A percentile compares a stretch with the other conserved stretches of the same genome.
Evolutionary conservation across 2,797 vertebrate genomes (phyloP).

Genomic region (Mastacembelus armatus): DNA sequence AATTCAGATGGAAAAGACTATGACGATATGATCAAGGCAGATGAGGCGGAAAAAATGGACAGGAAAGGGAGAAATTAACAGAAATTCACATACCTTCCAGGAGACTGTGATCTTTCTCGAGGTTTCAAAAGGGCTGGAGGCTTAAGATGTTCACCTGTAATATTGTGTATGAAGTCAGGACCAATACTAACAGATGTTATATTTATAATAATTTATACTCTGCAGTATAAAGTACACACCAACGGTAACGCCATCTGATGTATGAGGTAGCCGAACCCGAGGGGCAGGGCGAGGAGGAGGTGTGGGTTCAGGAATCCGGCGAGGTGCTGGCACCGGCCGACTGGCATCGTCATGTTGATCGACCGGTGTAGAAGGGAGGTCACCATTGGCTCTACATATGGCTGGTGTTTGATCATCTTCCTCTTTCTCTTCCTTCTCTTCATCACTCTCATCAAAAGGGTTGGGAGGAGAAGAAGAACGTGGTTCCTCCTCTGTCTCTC

Average conservation of each 20-base stretch:
- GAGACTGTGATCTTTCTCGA: constrained; percentile 88
- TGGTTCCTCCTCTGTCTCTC: constrained; percentile 20
- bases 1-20: constrained; percentile 12
- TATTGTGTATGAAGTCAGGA: constrained; percentile 24
- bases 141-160: constrained; percentile 76
- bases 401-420: constrained; percentile 44
- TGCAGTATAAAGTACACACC: constrained; percentile 57
- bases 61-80: constrained; percentile 3
- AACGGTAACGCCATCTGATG: constrained; percentile 43
- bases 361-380: constrained; percentile 40
- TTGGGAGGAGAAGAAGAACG: constrained; percentile 76
- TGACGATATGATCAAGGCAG: constrained; percentile 4
- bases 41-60: constrained; percentile 28
- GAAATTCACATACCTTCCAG: constrained; percentile 84
- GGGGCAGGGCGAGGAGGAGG: constrained; percentile 77
- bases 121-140: constrained; percentile 88
- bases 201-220: neutral
- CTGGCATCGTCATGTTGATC: constrained; percentile 28
- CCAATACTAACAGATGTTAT: constrained; percentile 5
- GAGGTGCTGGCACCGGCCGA: constrained; percentile 83
- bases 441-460: constrained; percentile 84
- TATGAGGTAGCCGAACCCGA: constrained; percentile 58
- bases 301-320: constrained; percentile 69
- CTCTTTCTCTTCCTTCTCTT: constrained; percentile 70
- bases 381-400: constrained; percentile 50